Evolutionary conservation across 2,888 invertebrate genomes (phyloP).

Genomic region (Melinaea marsaeus): DNA sequence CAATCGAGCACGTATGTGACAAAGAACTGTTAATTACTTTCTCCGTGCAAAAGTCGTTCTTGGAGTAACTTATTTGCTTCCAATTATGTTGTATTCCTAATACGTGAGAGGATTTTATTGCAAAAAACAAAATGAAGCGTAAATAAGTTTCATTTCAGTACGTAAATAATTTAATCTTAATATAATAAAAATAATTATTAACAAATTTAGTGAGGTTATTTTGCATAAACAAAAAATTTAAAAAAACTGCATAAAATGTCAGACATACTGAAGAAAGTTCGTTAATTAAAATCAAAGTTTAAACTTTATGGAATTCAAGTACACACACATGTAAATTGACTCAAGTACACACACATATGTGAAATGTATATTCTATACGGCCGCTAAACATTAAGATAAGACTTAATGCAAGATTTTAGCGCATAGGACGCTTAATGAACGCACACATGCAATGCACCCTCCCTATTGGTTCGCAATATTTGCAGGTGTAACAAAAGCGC

Average conservation of each 20-base stretch:
- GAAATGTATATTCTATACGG: conserved; percentile 29
- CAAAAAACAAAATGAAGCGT: no score
- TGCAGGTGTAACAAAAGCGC: conserved; percentile 69
- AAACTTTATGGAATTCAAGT: no score
- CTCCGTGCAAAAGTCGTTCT: background rate
- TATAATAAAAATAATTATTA: no score
- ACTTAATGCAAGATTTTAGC: conserved; percentile 31
- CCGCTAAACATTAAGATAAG: conserved; percentile 23
- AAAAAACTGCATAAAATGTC: no score
- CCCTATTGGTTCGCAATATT: conserved; percentile 59
- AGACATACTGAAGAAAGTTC: no score
- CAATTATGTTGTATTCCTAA: conserved; percentile 5
- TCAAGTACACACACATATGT: conserved; percentile 10
- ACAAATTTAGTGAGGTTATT: no score
- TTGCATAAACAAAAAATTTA: no score
- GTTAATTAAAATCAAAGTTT: no score
- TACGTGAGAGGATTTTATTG: background rate
- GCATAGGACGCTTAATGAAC: conserved; percentile 40
- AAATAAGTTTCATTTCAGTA: no score
- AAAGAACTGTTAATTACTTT: conserved; percentile 8
- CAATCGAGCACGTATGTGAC: background rate
- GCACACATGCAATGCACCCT: conserved; percentile 46
- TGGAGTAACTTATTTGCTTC: conserved; percentile 1
- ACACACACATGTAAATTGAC: no score
- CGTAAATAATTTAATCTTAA: no score